Percentiles rank a stretch among this genome's conserved stretches.
phyloP scores from a whole-genome alignment of 2,797 vertebrate genomes.

The Dermochelys coriacea region DNA sequence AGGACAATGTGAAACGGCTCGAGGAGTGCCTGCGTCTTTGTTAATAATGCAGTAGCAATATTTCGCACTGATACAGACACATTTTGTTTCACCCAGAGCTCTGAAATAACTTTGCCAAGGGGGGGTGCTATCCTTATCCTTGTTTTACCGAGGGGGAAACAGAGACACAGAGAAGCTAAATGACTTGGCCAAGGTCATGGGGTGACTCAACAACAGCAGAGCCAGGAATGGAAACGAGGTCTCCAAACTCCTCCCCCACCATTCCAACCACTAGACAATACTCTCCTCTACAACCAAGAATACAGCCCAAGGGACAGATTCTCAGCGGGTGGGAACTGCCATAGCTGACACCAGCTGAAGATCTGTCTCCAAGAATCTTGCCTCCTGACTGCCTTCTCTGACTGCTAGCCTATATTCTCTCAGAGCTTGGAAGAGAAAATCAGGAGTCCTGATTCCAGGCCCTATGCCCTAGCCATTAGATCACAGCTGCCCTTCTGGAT shows the following conservation, averaged over 20 bases:
- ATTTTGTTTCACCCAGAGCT: neutral
- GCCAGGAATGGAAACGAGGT: neutral
- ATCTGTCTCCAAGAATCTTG: neutral
- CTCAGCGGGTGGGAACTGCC: neutral
- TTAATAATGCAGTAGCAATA: neutral
- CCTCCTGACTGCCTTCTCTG: neutral
- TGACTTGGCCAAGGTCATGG: neutral
- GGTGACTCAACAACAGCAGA: neutral
- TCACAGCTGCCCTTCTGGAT: neutral
- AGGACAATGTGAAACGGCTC: neutral
- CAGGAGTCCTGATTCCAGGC: neutral
- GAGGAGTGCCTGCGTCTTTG: neutral
- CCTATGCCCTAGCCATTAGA: neutral
- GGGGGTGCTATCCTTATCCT: too few species aligned
- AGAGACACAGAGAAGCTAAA: neutral
- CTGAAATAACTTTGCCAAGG: neutral
- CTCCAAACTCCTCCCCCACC: neutral
- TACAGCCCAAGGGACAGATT: neutral
- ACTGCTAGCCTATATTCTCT: neutral
- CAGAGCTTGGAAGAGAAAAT: neutral
- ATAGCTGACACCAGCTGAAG: neutral
- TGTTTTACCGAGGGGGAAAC: neutral
- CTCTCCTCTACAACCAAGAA: too few species aligned
- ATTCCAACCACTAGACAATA: neutral
- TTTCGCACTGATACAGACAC: neutral